Conservation (phyloP, 2,888 invertebrate genomes). For the Gibbula magus region DNA sequence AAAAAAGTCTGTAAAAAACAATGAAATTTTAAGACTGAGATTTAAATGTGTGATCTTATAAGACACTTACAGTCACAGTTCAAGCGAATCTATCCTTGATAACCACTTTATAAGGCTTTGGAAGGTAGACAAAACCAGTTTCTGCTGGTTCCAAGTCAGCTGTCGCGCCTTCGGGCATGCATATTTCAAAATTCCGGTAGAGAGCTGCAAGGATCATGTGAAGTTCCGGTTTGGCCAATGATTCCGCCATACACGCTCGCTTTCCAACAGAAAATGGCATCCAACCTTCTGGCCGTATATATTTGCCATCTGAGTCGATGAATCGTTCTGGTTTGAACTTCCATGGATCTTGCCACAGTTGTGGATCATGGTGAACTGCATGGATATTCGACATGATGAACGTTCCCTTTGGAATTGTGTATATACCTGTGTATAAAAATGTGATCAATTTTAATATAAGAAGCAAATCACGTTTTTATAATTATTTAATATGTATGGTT, state of each 20-base stretch:
- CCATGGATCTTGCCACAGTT: conserved; percentile 57
- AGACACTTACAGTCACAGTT: too few species aligned
- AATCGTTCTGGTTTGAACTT: too few species aligned
- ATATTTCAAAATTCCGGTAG: too few species aligned
- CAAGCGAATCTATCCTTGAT: not conserved
- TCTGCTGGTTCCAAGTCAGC: not conserved
- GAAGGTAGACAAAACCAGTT: not conserved
- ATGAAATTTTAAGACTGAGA: too few species aligned
- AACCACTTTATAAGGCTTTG: not conserved
- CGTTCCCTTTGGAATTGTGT: conserved; percentile 57
- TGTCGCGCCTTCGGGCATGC: conserved; percentile 32
- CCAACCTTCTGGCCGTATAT: conserved; percentile 56
- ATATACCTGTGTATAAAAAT: conserved; percentile 39
- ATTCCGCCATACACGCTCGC: too few species aligned
- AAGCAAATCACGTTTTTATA: too few species aligned
- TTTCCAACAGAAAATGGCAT: conserved; percentile 66
- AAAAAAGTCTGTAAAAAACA: too few species aligned
- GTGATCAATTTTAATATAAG: too few species aligned
- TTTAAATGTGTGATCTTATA: too few species aligned
- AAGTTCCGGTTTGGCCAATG: conserved; percentile 59
- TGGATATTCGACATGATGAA: conserved; percentile 53
- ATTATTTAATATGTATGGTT: too few species aligned
- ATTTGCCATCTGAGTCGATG: conserved; percentile 55
- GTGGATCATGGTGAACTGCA: conserved; percentile 56
- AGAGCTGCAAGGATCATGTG: conserved; percentile 49